Conservation (phyloP, 2,113 vertebrate genomes). For the Thunnus thynnus region DNA sequence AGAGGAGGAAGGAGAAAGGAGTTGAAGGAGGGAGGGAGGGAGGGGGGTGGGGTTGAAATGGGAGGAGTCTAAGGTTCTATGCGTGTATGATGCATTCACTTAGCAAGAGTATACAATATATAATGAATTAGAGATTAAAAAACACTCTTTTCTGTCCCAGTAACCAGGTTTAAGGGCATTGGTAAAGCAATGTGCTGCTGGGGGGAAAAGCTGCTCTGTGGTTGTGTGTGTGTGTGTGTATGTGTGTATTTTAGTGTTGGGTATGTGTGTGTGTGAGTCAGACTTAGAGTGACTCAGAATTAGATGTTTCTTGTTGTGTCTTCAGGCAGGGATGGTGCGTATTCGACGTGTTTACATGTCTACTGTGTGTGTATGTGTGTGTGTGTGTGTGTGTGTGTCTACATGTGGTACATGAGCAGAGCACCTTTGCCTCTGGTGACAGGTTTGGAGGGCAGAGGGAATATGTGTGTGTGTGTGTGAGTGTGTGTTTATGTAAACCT, state of each 20-base stretch:
- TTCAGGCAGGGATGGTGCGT: constrained; percentile 50
- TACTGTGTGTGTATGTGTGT: constrained; percentile 28
- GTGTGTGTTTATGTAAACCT: constrained; percentile 11
- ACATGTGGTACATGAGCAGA: constrained; percentile 30
- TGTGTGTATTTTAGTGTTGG: neutral
- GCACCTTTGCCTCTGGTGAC: constrained; percentile 59
- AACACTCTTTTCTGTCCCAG: constrained; percentile 17
- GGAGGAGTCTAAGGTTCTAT: neutral
- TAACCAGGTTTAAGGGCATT: constrained; percentile 46
- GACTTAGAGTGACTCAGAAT: constrained; percentile 61
- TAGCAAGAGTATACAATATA: constrained; percentile 1
- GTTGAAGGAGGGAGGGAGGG: neutral
- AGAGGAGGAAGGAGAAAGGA: neutral
- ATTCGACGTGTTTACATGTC: constrained; percentile 22
- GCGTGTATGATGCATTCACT: constrained; percentile 14
- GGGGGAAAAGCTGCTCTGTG: constrained; percentile 25
- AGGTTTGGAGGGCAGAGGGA: constrained; percentile 58
- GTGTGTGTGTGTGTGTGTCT: neutral
- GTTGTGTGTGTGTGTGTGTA: constrained; percentile 18
- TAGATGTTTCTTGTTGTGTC: constrained; percentile 69
- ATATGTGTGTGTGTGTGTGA: constrained; percentile 22
- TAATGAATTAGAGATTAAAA: constrained; percentile 20
- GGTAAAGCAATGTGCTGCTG: constrained; percentile 22
- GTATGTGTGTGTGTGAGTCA: constrained; percentile 44
- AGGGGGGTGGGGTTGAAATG: constrained; percentile 14